A percentile compares a stretch with the other conserved stretches of the same genome.
phyloP scores from a whole-genome alignment of 1,140 invertebrate genomes.

The Aphis gossypii region DNA sequence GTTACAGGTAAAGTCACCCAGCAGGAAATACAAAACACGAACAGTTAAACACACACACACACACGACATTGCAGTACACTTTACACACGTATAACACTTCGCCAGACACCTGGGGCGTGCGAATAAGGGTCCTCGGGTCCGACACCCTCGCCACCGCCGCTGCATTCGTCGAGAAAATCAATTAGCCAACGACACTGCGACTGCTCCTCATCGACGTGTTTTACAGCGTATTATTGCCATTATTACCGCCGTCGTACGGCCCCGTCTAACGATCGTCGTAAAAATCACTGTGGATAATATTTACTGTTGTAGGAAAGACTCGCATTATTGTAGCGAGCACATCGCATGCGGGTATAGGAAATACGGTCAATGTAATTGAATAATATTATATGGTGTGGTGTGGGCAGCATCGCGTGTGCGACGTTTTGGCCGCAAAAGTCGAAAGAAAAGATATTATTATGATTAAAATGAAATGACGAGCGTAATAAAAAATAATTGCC shows the following conservation, averaged over 20 bases:
- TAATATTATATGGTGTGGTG: neutral
- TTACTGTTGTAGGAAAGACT: neutral
- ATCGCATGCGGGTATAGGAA: neutral
- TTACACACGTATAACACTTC: neutral
- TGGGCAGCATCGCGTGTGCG: neutral
- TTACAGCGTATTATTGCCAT: too few species aligned
- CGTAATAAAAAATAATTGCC: neutral
- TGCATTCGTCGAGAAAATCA: neutral
- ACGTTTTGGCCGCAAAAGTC: neutral
- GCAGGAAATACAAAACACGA: neutral
- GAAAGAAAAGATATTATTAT: neutral
- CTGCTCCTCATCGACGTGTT: neutral
- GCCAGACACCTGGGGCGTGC: neutral
- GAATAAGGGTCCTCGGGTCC: neutral
- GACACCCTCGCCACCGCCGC: neutral
- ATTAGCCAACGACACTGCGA: neutral
- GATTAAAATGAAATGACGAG: neutral
- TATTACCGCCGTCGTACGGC: neutral
- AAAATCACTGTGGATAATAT: neutral
- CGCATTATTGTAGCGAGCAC: too few species aligned
- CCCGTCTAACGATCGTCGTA: neutral
- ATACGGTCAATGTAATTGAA: neutral
- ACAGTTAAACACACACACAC: neutral
- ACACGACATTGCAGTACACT: neutral
- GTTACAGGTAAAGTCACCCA: neutral